A percentile compares a stretch with the other conserved stretches of the same genome.
phyloP scores from a whole-genome alignment of 2,113 vertebrate species.

The Datnioides undecimradiatus region DNA sequence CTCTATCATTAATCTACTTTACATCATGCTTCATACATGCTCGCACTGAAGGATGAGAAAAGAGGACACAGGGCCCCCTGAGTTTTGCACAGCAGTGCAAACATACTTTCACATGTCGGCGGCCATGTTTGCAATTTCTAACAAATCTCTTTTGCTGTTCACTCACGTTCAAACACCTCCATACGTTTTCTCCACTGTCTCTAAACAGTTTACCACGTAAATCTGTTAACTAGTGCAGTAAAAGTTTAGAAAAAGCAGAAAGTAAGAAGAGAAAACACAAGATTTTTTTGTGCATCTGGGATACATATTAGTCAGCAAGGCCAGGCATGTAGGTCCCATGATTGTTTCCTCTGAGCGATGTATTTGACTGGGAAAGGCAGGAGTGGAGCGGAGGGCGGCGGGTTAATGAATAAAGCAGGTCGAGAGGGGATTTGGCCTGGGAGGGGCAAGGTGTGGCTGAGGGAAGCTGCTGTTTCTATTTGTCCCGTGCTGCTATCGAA shows the following conservation, averaged over 20 bases:
- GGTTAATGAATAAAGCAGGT: slow-evolving; percentile 76
- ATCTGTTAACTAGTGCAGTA: slow-evolving; percentile 36
- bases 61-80: neutral
- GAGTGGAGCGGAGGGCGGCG: slow-evolving; percentile 24
- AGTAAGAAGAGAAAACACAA: slow-evolving; percentile 73
- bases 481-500: slow-evolving; percentile 25
- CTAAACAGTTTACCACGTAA: neutral
- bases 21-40: slow-evolving; percentile 11
- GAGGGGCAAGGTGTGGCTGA: slow-evolving; percentile 61
- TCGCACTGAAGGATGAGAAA: neutral
- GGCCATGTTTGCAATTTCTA: neutral
- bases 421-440: slow-evolving; percentile 23
- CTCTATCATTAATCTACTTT: slow-evolving; percentile 29
- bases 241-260: slow-evolving; percentile 73
- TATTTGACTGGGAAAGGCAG: slow-evolving; percentile 64
- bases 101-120: neutral
- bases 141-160: neutral
- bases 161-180: neutral
- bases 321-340: slow-evolving; percentile 71
- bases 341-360: slow-evolving; percentile 66
- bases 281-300: slow-evolving; percentile 69
- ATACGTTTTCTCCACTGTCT: neutral
- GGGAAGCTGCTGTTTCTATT: slow-evolving; percentile 35
- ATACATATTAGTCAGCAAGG: slow-evolving; percentile 77
- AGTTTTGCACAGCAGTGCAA: neutral